Evolutionary conservation across 2,888 invertebrate species (phyloP), one percentile per base, ranked within the genome.

Genomic region (Eledona agricola): DNA sequence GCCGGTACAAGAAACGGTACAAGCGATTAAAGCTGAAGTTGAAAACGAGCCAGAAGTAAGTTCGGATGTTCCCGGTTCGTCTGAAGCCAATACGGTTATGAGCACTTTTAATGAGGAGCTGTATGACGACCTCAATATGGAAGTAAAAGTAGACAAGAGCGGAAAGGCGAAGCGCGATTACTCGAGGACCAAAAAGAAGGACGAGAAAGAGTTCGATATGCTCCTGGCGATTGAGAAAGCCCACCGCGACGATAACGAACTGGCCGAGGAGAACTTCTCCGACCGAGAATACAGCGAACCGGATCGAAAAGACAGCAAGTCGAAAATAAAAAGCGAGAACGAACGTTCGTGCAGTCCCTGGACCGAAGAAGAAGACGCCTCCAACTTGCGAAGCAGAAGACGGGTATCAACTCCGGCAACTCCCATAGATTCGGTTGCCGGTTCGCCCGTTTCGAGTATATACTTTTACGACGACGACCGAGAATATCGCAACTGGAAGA

Each of bases 401-500:
- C 66, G 77, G 7, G 73, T 75, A 37, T 77, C 78, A 4, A 76
- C 76, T 0, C 81, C 82, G 0, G 81, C 79, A 1, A 82, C 81
- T 1, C 77, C 81, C 0, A 63, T 67, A 7, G 87, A 87, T 67
- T 86, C 86, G 6, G 78, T 86, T 49, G 86, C 87, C 1, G 85
- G 83, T 69, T 83, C 82, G 47, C 79, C 79, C 0, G 78, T 76
- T 47, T 81, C 81, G 0, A 80, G 80, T 12, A 75, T 76, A 1
- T 77, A 79, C 4, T 77, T 74, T 46, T 74, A 75, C 34, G 91
- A 91, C 56, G 89, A 89, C 35, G 89, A 90, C 64, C 79, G 86
- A 4, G 90, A 91, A 42, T 87, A 89, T 69, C 80, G 88, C 13
- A 84, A 88, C 13, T 94, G 95, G 89, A 93, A 92, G 78, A 95